Base-by-base conservation (phyloP, 1,140 invertebrate genomes). In the Heliconius melpomene region DNA sequence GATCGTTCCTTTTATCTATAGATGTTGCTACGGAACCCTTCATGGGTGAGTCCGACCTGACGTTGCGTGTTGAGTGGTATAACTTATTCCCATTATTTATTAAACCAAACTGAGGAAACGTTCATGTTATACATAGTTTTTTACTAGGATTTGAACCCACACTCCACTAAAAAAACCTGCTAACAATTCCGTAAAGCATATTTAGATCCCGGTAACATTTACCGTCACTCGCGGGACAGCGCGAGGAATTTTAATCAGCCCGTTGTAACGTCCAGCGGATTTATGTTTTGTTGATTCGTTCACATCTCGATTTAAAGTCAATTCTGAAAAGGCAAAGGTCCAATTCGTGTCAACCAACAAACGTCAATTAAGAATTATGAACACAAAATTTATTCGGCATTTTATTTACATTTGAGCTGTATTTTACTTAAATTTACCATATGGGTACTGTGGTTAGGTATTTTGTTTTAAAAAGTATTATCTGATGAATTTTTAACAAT, bases 261-360 rank as follows among this genome's bases (percentile, higher is more conserved):
- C 54, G 74, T 78, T 76, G 75, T 82, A 78, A 85, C 84, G 84
- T 83, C 78, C 81, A 74, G 82, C 77, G 77, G 81, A 81, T 88
- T 88, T 82, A 79, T 85, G 83, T 85, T 84, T 88, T 83, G 82
- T 88, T 84, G 82, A 86, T 84, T 84, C 79, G 82, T 78, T 79
- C 82, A 77, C 78, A 77, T 84, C 79, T 82, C 83, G 77, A 80
- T 75, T 75, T 74, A 79, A 75, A 32, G 73, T 50, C 50, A 78
- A 78, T 72, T 72, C 70, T 46, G 71, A 16, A 52, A 77, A 77
- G 71, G 79, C 79, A 72, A 80, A 77, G 74, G 79, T 80, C 71
- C 52, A n/a, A 71, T 29, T 80, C 79, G 79, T 75, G 72, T 50
- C 50, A 36, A 29, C 29, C 57, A 29, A 66, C 73, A 52, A 50